A percentile compares a stretch with the other conserved stretches of the same genome.
These are phyloP conservation scores for Cryptoprocta ferox DNA, from an alignment of 2,797 vertebrate genomes.

Conservation along the genomic window DNA sequence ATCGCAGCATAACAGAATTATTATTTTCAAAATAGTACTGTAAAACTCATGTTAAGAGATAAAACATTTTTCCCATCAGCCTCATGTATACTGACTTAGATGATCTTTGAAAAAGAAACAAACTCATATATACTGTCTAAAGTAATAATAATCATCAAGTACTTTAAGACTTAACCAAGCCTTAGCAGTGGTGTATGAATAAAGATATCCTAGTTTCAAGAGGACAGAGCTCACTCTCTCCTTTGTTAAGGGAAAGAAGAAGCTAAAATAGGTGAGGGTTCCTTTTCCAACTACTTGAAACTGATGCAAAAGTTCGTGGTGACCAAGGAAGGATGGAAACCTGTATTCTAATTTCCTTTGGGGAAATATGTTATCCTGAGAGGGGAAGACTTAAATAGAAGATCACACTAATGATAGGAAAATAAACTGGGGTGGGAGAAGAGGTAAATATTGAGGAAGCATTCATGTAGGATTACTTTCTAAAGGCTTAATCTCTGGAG, in stretches of 20 bases:
- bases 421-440: background rate
- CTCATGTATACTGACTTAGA: background rate
- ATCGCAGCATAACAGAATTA: background rate
- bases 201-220: background rate
- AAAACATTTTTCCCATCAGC: background rate
- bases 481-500: background rate
- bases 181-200: background rate
- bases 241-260: background rate
- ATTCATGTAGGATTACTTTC: background rate
- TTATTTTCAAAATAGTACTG: background rate
- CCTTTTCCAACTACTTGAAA: background rate
- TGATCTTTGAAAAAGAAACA: background rate
- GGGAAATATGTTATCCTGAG: background rate
- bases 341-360: background rate
- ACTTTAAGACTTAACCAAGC: background rate
- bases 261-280: background rate
- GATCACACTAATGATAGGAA: background rate
- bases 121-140: background rate
- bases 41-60: background rate
- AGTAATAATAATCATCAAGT: background rate
- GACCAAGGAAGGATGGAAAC: background rate
- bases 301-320: background rate
- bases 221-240: background rate
- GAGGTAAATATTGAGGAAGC: background rate
- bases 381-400: background rate